Evolutionary conservation across 2,113 vertebrate species (phyloP).

Genomic region (Corythaixoides concolor): DNA sequence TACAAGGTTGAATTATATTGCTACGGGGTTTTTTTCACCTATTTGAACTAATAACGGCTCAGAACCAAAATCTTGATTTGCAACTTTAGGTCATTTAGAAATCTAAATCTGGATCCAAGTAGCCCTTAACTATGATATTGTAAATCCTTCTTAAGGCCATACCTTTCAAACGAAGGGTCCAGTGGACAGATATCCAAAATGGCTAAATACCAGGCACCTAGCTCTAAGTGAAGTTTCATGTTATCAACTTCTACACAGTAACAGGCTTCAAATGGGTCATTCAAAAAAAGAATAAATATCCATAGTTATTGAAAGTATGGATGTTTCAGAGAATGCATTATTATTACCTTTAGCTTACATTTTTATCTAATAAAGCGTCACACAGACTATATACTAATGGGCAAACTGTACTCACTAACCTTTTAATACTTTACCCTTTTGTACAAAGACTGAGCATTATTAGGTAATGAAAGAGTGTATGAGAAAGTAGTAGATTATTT

Average conservation of each 20-base stretch:
- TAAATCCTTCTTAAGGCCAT: neutral
- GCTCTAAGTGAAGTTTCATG: neutral
- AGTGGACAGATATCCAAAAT: neutral
- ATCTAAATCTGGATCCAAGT: neutral
- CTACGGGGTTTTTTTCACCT: neutral
- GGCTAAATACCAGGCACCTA: neutral
- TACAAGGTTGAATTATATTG: neutral
- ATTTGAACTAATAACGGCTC: neutral
- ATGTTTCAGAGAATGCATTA: neutral
- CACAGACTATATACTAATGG: constrained; percentile 70
- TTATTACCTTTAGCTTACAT: constrained; percentile 54
- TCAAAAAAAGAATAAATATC: neutral
- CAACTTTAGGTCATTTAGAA: neutral
- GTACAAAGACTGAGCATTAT: constrained; percentile 74
- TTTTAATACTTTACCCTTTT: constrained; percentile 75
- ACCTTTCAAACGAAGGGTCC: neutral
- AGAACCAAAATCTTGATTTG: neutral
- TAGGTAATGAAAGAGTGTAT: constrained; percentile 83
- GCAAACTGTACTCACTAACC: constrained; percentile 79
- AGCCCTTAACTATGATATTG: neutral
- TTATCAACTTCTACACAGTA: neutral
- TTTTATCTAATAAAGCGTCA: constrained; percentile 64
- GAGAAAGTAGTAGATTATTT: constrained; percentile 83
- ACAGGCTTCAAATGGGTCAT: neutral
- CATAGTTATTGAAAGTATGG: neutral